Percentiles rank a stretch among this genome's conserved stretches.
Conservation (phyloP, 2,797 vertebrate genomes). For the Oryzias dopingdopingensis region DNA sequence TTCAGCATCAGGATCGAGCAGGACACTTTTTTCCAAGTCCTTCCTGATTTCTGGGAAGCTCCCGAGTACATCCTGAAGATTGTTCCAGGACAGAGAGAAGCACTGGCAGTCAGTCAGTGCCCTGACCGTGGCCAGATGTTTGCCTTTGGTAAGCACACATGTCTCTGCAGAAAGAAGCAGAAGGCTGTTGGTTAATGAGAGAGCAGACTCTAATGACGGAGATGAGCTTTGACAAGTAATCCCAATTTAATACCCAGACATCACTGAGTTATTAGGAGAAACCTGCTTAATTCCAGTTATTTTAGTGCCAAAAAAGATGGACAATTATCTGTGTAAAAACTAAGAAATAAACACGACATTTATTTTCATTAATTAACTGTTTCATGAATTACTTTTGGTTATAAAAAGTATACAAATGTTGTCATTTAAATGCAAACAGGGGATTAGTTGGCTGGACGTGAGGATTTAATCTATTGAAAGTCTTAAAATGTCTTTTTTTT, state of each 20-base stretch:
- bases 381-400: not conserved
- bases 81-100: constrained; percentile 72
- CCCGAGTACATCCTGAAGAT: constrained; percentile 63
- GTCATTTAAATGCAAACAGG: not conserved
- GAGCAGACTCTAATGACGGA: constrained; percentile 36
- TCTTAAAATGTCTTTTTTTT: not conserved
- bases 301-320: constrained; percentile 48
- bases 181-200: constrained; percentile 51
- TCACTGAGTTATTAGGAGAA: constrained; percentile 27
- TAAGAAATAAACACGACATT: constrained; percentile 42
- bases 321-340: constrained; percentile 37
- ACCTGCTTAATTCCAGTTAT: constrained; percentile 44
- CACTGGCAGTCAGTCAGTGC: constrained; percentile 71
- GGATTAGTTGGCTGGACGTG: not conserved
- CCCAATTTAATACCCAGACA: constrained; percentile 51
- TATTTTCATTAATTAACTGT: constrained; percentile 22
- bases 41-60: constrained; percentile 68
- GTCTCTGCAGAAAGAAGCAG: constrained; percentile 53
- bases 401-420: no score
- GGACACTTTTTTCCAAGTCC: constrained; percentile 61
- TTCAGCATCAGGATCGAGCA: constrained; percentile 38
- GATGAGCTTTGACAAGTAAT: constrained; percentile 65
- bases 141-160: constrained; percentile 72
- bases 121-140: constrained; percentile 69
- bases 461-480: not conserved